Base-by-base conservation (phyloP, 30 jellyfish, hydroid and myxozoan species). In the Cassiopea xamachana region DNA sequence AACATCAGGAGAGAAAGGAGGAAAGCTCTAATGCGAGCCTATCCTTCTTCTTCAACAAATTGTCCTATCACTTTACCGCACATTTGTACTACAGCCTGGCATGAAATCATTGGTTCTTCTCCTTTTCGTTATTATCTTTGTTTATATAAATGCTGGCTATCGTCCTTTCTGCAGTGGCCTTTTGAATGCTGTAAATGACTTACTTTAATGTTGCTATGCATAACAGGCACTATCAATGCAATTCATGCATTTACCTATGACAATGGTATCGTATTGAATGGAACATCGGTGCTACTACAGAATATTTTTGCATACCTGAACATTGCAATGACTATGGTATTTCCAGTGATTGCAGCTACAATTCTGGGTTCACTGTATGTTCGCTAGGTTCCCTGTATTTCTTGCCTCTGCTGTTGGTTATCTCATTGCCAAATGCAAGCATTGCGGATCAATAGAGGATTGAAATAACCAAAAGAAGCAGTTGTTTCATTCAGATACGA, bases 21-120 rank as follows among this genome's bases (percentile, higher is more conserved):
- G 47, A 27, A 44, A 59, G 64, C 39, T 75, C 8, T 50, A 18
- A 50, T 75, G 84, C 70, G 84, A 75, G 14, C 84, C 84, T 1
- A 27, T 75, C 45, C 39, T 75, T 6, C 60, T 75, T 46, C 68
- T 75, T 1, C 84, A 75, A 39, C 60, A 39, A 46, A 50, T 75
- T 55, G 6, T 75, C 14, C 84, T 75, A 1, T 55, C 48, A 9
- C 27, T 59, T 3, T 46, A 17, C 46, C 84, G 46, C 39, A 59
- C 84, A 59, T 75, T 75, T 46, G 39, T 75, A 3, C 69, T 45
- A 75, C 47, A 75, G 3, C 84, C 84, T 3, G 84, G 60, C 4
- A 9, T 2, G 12, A 75, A 46, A 55, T 75, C 84, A 1, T 75
- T 75, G 84, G 45, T 59, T 1, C 68, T 75, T 4, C 84, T 75